A percentile compares a stretch with the other conserved stretches of the same genome.
Conservation (phyloP, 2,113 vertebrate genomes). For the Accipiter virgatus region DNA sequence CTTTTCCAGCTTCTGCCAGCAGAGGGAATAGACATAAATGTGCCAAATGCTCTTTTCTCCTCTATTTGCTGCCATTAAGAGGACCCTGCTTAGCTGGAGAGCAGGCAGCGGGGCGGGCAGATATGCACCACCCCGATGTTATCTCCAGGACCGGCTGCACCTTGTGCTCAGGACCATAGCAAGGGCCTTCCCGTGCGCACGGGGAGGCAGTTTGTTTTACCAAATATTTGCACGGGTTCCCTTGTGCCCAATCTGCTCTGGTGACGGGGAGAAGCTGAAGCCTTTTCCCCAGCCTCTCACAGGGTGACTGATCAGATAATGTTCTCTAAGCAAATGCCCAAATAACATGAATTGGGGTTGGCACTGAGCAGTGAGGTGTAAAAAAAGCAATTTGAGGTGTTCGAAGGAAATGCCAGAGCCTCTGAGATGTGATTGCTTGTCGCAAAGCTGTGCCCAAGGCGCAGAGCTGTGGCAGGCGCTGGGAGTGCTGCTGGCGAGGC, state of each 20-base stretch:
- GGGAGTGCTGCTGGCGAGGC: background rate
- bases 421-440: constrained; percentile 46
- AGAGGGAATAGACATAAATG: constrained; percentile 38
- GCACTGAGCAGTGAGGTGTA: constrained; percentile 78
- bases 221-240: background rate
- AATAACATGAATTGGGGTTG: constrained; percentile 77
- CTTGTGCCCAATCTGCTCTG: background rate
- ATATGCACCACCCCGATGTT: background rate
- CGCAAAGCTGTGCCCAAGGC: background rate
- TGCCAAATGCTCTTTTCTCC: background rate
- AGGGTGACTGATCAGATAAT: constrained; percentile 76
- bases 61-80: background rate
- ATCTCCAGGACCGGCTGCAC: background rate
- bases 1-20: constrained; percentile 50
- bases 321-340: constrained; percentile 74
- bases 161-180: background rate
- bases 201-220: background rate
- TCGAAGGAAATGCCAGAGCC: constrained; percentile 64
- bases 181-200: rapidly evolving
- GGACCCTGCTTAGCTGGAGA: background rate
- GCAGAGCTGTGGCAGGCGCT: background rate
- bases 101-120: background rate
- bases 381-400: constrained; percentile 80
- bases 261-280: constrained; percentile 9
- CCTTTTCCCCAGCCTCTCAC: constrained; percentile 52